A percentile compares a stretch with the other conserved stretches of the same genome.
Conservation (phyloP, 2,888 invertebrate species). For the Pachliopta kotzebuea region DNA sequence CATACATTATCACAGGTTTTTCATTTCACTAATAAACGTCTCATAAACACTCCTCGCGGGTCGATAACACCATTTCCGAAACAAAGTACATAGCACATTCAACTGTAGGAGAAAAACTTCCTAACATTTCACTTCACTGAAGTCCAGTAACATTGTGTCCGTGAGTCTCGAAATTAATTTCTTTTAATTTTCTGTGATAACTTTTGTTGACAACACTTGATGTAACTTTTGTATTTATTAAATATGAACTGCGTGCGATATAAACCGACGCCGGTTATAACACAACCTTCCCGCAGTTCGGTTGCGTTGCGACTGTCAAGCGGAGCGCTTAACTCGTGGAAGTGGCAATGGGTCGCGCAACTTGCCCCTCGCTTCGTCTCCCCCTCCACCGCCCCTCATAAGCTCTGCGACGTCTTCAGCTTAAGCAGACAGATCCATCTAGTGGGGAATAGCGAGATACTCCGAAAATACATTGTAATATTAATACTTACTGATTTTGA, state of each 20-base stretch:
- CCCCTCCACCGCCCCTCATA: conserved; percentile 53
- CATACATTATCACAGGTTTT: conserved; percentile 78
- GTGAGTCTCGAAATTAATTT: conserved; percentile 45
- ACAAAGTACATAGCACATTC: conserved; percentile 75
- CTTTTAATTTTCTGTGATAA: conserved; percentile 38
- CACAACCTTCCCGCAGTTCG: conserved; percentile 65
- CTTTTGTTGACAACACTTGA: conserved; percentile 14
- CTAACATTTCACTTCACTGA: conserved; percentile 74
- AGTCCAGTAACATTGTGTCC: conserved; percentile 47
- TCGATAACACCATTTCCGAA: conserved; percentile 81
- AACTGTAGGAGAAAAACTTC: conserved; percentile 69
- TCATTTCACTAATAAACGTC: conserved; percentile 76
- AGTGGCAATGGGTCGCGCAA: conserved; percentile 70
- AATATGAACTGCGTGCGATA: conserved; percentile 71
- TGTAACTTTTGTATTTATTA: conserved; percentile 58
- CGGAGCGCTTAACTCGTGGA: conserved; percentile 63
- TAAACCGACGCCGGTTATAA: conserved; percentile 52
- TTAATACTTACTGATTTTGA: background rate
- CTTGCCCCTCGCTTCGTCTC: conserved; percentile 45
- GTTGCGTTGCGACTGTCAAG: conserved; percentile 72
- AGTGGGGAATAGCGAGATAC: conserved; percentile 42
- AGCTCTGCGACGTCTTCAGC: conserved; percentile 42
- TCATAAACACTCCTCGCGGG: conserved; percentile 79
- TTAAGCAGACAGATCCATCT: conserved; percentile 55
- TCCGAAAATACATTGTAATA: background rate